phyloP scores from a whole-genome alignment of 2,797 vertebrate genomes.

The Harpagifer antarcticus region DNA sequence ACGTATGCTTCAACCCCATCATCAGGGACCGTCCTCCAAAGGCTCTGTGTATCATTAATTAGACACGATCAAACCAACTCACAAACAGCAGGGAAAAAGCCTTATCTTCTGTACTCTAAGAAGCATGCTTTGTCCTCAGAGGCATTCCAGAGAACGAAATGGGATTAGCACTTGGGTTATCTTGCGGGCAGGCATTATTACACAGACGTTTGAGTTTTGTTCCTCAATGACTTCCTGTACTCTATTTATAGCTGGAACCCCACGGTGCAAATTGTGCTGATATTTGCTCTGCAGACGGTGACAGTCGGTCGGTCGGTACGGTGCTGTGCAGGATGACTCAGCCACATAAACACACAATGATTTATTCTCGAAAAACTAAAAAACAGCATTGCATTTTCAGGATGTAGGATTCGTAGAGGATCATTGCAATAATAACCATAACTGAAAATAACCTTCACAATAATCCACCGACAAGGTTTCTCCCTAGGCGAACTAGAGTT shows the following conservation, averaged over 20 bases:
- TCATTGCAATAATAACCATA: not conserved
- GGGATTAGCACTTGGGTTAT: conserved; percentile 44
- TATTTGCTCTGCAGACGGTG: conserved; percentile 58
- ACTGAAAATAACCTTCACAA: conserved; percentile 2
- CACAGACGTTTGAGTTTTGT: conserved; percentile 38
- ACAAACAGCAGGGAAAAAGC: conserved; percentile 23
- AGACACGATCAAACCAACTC: conserved; percentile 43
- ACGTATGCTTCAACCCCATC: conserved; percentile 25
- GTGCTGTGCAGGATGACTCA: conserved; percentile 24
- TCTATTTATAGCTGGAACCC: conserved; percentile 55
- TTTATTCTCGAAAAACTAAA: not conserved
- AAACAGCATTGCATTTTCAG: conserved; percentile 7
- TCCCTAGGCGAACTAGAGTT: not conserved
- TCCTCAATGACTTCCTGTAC: conserved; percentile 47
- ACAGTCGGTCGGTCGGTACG: conserved; percentile 32
- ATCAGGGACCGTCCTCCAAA: conserved; percentile 32
- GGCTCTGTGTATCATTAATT: conserved; percentile 59
- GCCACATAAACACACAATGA: conserved; percentile 41
- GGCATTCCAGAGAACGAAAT: conserved; percentile 52
- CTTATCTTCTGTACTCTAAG: conserved; percentile 36
- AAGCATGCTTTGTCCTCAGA: conserved; percentile 45
- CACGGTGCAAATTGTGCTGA: conserved; percentile 47
- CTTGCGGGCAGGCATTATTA: conserved; percentile 31
- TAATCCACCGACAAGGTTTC: not conserved
- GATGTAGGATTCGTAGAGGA: conserved; percentile 7